Conservation (phyloP, 2,797 vertebrate species). For the Garrulus glandarius region DNA sequence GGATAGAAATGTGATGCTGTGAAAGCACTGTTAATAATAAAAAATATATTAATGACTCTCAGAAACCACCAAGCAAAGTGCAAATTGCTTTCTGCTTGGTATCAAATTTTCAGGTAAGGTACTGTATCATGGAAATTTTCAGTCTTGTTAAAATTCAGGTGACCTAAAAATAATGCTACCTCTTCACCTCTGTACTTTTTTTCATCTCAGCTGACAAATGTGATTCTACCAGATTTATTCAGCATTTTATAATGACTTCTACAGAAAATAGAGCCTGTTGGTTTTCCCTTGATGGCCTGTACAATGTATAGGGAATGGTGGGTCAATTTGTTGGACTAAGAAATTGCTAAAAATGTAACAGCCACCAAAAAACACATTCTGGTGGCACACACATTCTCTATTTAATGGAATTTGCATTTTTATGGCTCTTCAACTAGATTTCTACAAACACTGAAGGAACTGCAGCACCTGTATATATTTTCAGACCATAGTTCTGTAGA, state of each 20-base stretch:
- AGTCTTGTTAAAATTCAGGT: constrained; percentile 16
- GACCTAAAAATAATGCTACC: constrained; percentile 28
- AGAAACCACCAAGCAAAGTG: constrained; percentile 16
- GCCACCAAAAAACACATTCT: background rate
- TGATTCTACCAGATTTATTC: constrained; percentile 8
- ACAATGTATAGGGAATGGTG: background rate
- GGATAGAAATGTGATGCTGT: background rate
- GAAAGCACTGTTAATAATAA: constrained; percentile 44
- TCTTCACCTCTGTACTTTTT: background rate
- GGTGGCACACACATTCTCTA: rapidly evolving
- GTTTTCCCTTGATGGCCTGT: background rate
- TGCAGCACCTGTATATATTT: background rate
- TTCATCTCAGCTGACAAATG: background rate
- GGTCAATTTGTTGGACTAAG: background rate
- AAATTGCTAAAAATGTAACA: background rate
- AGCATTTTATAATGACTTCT: background rate
- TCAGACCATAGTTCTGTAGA: background rate
- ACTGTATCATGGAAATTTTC: constrained; percentile 12
- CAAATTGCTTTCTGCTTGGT: constrained; percentile 58
- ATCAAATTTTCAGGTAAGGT: constrained; percentile 29
- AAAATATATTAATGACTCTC: constrained; percentile 24
- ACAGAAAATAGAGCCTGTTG: background rate
- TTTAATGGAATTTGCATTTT: background rate
- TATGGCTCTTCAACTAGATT: background rate
- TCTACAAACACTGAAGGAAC: background rate